Percentiles rank a stretch among this genome's conserved stretches.
These are phyloP conservation scores for Hemiprocne comata DNA, from an alignment of 2,113 vertebrate genomes.

Conservation along the genomic window DNA sequence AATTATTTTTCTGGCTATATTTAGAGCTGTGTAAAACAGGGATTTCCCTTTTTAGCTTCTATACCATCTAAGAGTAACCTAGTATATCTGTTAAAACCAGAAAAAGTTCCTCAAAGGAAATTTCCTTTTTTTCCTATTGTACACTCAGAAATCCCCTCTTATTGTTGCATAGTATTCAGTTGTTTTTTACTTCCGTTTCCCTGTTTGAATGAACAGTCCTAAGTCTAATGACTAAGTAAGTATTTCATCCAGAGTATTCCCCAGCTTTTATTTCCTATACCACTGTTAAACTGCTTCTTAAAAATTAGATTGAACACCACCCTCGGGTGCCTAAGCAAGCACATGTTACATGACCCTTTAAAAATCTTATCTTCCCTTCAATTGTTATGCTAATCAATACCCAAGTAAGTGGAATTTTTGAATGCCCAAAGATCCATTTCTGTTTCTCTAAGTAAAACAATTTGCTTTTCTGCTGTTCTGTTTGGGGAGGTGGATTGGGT, in stretches of 20 bases:
- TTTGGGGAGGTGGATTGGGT: not conserved
- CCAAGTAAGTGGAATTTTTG: not conserved
- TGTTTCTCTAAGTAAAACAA: not conserved
- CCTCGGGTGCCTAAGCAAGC: not conserved
- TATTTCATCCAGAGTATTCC: not conserved
- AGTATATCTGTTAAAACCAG: slow-evolving; percentile 11
- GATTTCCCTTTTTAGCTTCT: slow-evolving; percentile 37
- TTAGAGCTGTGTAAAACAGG: not conserved
- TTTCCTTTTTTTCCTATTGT: slow-evolving; percentile 4
- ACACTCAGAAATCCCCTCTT: slow-evolving; percentile 28
- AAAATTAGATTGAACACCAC: not conserved
- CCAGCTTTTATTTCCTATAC: not conserved
- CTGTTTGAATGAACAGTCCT: not conserved
- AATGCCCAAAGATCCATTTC: not conserved
- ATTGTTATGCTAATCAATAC: not conserved
- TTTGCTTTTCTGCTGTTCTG: not conserved
- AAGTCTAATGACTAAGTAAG: not conserved
- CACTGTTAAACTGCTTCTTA: not conserved
- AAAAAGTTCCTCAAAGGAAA: slow-evolving; percentile 23
- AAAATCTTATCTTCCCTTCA: not conserved
- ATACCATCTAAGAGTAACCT: not conserved
- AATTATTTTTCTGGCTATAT: slow-evolving; percentile 5
- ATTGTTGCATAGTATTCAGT: not conserved
- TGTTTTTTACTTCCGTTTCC: slow-evolving; percentile 24
- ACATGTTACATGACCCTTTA: accelerated